Percentiles rank a stretch among this genome's conserved stretches.
phyloP scores from a whole-genome alignment of 2,113 vertebrate genomes.

The Ageneiosus marmoratus region DNA sequence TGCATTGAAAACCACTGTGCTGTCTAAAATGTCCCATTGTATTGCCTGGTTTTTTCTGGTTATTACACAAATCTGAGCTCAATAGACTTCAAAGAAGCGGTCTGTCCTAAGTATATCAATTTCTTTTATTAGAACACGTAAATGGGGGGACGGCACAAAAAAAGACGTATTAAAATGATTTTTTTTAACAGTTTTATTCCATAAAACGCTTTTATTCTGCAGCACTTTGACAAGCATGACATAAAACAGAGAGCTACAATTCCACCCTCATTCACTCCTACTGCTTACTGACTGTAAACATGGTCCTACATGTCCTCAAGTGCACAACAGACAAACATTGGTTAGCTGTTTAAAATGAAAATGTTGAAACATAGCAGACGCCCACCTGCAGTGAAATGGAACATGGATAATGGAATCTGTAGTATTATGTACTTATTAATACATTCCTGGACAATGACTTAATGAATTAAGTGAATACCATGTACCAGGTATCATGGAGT shows the following conservation, averaged over 20 bases:
- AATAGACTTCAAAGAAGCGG: not conserved
- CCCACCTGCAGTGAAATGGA: not conserved
- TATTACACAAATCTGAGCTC: conserved; percentile 5
- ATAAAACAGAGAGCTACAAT: not conserved
- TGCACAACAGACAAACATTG: too few species aligned
- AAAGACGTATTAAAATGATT: too few species aligned
- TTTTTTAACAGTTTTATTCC: not conserved
- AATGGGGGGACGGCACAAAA: not conserved
- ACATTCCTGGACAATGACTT: not conserved
- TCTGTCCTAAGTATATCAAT: not conserved
- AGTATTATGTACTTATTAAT: not conserved
- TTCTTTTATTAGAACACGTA: not conserved
- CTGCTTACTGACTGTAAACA: not conserved
- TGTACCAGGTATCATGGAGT: not conserved
- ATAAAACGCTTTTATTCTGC: not conserved
- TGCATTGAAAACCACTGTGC: not conserved
- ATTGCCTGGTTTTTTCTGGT: not conserved
- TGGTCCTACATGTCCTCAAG: not conserved
- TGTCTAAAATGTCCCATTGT: conserved; percentile 14
- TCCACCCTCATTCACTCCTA: not conserved
- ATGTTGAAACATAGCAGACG: not conserved
- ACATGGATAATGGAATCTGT: not conserved
- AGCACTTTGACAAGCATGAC: not conserved
- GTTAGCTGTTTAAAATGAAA: not conserved
- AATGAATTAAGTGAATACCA: not conserved